phyloP scores from a whole-genome alignment of 1,140 invertebrate species.

The Neomicropteryx cornuta region DNA sequence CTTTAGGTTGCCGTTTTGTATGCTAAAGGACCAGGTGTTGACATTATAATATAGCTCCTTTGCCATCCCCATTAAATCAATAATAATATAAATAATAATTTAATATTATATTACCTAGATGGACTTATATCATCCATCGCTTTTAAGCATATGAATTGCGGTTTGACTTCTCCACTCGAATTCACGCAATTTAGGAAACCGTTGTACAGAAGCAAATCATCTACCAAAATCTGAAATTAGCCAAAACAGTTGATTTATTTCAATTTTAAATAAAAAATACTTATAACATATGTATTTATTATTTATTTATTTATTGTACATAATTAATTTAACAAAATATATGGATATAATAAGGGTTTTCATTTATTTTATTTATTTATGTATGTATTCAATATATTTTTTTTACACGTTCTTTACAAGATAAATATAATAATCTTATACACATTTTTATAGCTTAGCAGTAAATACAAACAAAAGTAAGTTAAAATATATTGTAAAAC shows the following conservation, averaged over 20 bases:
- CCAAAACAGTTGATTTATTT: slow-evolving; percentile 3
- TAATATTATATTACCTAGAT: no score
- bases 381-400: not conserved
- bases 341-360: slow-evolving; percentile 9
- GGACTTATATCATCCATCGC: no score
- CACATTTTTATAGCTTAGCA: no score
- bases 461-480: no score
- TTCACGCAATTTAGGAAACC: slow-evolving; percentile 43
- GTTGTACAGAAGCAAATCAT: slow-evolving; percentile 68
- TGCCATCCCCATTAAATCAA: no score
- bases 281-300: not conserved
- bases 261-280: not conserved
- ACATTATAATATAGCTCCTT: no score
- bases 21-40: no score
- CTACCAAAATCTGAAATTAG: slow-evolving; percentile 51
- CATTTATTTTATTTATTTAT: slow-evolving; percentile 5
- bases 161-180: slow-evolving; percentile 22
- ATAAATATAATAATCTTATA: no score
- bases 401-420: not conserved
- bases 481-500: no score
- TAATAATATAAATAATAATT: no score
- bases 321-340: not conserved
- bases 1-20: no score
- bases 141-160: slow-evolving; percentile 31
- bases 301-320: slow-evolving; percentile 1